phyloP scores from a whole-genome alignment of 2,113 vertebrate genomes.

The Odontophorus gujanensis region DNA sequence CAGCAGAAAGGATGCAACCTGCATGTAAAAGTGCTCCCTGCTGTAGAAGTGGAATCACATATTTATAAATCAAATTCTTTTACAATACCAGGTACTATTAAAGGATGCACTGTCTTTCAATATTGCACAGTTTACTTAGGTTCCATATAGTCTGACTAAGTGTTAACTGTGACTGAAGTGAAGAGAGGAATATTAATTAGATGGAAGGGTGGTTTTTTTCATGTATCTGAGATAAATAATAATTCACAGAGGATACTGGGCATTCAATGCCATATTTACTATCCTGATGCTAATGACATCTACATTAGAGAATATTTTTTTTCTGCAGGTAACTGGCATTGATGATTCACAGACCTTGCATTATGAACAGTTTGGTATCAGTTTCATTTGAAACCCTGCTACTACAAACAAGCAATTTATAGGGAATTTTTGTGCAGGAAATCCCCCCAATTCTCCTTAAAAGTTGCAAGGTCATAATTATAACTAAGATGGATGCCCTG shows the following conservation, averaged over 20 bases:
- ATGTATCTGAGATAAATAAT: neutral
- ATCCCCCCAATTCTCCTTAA: neutral
- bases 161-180: neutral
- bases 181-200: neutral
- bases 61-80: neutral
- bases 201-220: neutral
- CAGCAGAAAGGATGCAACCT: neutral
- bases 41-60: neutral
- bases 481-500: conserved; percentile 35
- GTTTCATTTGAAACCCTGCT: neutral
- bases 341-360: conserved; percentile 4
- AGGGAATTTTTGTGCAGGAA: neutral
- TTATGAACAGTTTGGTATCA: neutral
- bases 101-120: neutral
- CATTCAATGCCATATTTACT: neutral
- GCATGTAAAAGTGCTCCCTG: neutral
- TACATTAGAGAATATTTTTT: neutral
- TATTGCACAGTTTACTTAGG: neutral
- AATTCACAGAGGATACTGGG: neutral
- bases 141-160: neutral
- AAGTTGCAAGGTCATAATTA: conserved; percentile 64
- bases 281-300: neutral
- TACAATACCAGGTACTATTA: neutral
- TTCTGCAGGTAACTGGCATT: neutral
- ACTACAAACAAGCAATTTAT: neutral